phyloP scores from a whole-genome alignment of 30 jellyfish, hydroid and myxozoan genomes.

The Aurelia sp. region DNA sequence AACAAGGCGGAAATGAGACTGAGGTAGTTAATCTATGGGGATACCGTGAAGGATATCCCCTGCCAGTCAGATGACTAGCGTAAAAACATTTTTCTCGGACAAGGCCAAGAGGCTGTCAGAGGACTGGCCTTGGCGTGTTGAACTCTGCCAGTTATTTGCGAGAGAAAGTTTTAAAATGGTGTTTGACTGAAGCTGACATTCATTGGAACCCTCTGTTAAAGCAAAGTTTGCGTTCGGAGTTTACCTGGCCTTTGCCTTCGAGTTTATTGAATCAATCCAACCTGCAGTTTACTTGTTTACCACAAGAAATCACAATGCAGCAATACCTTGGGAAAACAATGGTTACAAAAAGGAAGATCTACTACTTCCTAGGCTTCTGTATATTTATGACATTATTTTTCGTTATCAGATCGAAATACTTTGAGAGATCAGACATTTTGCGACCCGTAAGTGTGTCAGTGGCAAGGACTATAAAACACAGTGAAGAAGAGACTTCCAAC shows the following conservation, averaged over 20 bases:
- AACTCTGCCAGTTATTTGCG: no score
- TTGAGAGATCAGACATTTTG: conserved; percentile 65
- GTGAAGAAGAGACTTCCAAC: background rate
- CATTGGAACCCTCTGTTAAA: no score
- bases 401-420: conserved; percentile 53
- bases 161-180: no score
- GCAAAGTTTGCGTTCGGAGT: no score
- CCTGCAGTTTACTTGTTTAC: no score
- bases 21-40: no score
- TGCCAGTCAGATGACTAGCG: conserved; percentile 27
- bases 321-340: background rate
- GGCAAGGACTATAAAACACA: conserved; percentile 37
- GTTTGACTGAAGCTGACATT: no score
- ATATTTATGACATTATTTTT: conserved; percentile 27
- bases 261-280: background rate
- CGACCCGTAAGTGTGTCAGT: conserved; percentile 34
- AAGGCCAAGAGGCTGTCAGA: background rate
- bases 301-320: background rate
- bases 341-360: conserved; percentile 39
- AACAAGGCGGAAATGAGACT: no score
- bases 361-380: conserved; percentile 28
- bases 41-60: conserved; percentile 15
- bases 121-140: background rate
- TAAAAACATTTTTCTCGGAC: background rate
- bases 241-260: no score